A percentile compares a stretch with the other conserved stretches of the same genome.
Evolutionary conservation across 2,797 vertebrate genomes (phyloP).

Genomic region (Lacerta bilineata): DNA sequence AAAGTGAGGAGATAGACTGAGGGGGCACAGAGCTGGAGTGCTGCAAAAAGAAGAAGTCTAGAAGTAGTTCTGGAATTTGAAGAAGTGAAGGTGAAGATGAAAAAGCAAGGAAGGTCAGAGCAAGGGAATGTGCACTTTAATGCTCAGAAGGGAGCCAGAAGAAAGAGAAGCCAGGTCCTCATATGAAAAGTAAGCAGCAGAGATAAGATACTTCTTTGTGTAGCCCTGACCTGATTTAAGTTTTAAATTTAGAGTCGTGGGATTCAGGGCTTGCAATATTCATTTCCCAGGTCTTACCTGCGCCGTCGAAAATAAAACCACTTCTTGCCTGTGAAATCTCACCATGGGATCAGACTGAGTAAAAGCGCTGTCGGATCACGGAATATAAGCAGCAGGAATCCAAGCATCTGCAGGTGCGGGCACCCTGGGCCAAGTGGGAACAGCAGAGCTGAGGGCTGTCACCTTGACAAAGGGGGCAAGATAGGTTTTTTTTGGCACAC

Average conservation of each 20-base stretch:
- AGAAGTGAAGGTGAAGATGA: slow-evolving; percentile 34
- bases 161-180: slow-evolving; percentile 22
- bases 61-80: slow-evolving; percentile 19
- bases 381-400: slow-evolving; percentile 27
- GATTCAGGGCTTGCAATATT: slow-evolving; percentile 49
- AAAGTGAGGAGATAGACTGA: not conserved
- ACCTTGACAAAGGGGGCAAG: too few relatives aligned
- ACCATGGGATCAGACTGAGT: slow-evolving; percentile 23
- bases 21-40: not conserved
- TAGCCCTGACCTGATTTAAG: slow-evolving; percentile 42
- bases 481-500: too few relatives aligned
- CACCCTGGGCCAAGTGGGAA: not conserved
- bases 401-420: not conserved
- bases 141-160: slow-evolving; percentile 12
- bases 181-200: slow-evolving; percentile 13
- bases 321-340: slow-evolving; percentile 41
- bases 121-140: not conserved
- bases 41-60: not conserved
- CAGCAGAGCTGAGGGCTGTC: not conserved
- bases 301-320: slow-evolving; percentile 33
- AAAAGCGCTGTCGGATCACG: slow-evolving; percentile 34
- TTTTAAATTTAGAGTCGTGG: slow-evolving; percentile 46
- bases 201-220: slow-evolving; percentile 16
- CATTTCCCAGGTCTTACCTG: slow-evolving; percentile 41
- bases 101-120: slow-evolving; percentile 38